Evolutionary conservation across 2,797 vertebrate species (phyloP).

Genomic region (Muraenolepis orangiensis): DNA sequence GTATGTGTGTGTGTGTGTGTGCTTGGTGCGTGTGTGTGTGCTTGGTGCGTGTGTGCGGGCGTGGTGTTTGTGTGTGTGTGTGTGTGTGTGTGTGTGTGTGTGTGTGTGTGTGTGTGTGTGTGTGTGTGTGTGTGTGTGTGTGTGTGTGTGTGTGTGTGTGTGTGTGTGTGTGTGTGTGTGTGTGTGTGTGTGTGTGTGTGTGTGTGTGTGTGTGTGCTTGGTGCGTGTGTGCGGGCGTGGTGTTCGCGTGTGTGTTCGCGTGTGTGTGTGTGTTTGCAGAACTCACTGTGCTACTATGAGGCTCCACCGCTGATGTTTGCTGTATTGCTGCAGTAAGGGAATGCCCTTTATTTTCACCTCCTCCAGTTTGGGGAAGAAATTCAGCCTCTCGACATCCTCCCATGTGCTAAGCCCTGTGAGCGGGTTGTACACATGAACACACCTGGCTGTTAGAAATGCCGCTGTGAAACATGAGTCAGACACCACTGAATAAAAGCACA

Average conservation of each 20-base stretch:
- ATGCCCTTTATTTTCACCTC: slow-evolving; percentile 90
- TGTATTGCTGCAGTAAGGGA: slow-evolving; percentile 88
- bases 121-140: too few relatives aligned
- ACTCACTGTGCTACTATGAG: slow-evolving; percentile 85
- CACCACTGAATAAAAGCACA: neutral
- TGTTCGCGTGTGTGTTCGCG: slow-evolving; percentile 5
- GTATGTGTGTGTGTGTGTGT: too few relatives aligned
- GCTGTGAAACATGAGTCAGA: too few relatives aligned
- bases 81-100: too few relatives aligned
- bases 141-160: too few relatives aligned
- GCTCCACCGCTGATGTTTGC: slow-evolving; percentile 84
- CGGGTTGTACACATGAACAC: neutral
- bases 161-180: neutral
- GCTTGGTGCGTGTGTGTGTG: too few relatives aligned
- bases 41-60: too few relatives aligned
- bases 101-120: too few relatives aligned
- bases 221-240: too few relatives aligned
- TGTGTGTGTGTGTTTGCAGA: neutral
- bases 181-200: neutral
- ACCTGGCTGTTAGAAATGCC: neutral
- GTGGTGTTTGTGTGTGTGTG: too few relatives aligned
- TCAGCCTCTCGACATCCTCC: slow-evolving; percentile 93
- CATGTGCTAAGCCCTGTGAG: slow-evolving; percentile 83
- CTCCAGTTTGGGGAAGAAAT: slow-evolving; percentile 90
- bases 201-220: slow-evolving; percentile 1